A percentile compares a stretch with the other conserved stretches of the same genome.
These are phyloP conservation scores for Tyrophagus putrescentiae DNA, from an alignment of 1,140 invertebrate species.

Conservation along the genomic window DNA sequence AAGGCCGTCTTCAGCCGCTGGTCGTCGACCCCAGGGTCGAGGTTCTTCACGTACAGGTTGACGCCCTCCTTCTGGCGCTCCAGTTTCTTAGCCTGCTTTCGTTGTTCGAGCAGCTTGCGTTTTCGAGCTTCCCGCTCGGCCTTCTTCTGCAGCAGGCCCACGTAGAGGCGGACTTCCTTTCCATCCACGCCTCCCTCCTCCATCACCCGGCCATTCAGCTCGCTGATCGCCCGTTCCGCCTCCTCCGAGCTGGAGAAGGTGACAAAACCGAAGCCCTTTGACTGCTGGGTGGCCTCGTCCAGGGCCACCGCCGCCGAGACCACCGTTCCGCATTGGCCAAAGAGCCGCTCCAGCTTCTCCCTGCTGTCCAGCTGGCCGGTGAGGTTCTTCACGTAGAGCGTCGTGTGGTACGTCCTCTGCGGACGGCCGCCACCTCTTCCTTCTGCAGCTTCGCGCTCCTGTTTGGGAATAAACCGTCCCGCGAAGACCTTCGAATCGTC, in stretches of 20 bases:
- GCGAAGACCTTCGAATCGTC: no score
- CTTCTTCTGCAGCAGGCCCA: conserved; percentile 95
- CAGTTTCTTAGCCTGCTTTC: conserved; percentile 81
- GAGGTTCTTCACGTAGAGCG: conserved; percentile 97
- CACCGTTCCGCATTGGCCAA: conserved; percentile 83
- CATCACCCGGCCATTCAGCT: conserved; percentile 96
- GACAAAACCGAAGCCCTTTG: conserved; percentile 97
- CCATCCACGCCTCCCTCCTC: no score
- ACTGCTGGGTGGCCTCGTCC: conserved; percentile 50
- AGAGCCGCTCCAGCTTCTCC: conserved; percentile 84
- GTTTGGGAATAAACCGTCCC: no score
- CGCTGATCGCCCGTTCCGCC: conserved; percentile 96
- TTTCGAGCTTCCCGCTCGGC: conserved; percentile 90
- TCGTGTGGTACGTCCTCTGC: no score
- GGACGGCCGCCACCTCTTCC: conserved; percentile 91
- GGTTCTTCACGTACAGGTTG: conserved; percentile 95
- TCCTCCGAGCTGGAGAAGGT: conserved; percentile 95
- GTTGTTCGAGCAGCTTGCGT: conserved; percentile 84
- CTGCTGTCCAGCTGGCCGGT: conserved; percentile 94
- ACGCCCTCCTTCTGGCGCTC: conserved; percentile 84
- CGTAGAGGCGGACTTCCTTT: conserved; percentile 60
- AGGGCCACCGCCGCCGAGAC: conserved; percentile 94
- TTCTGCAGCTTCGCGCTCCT: conserved; percentile 93
- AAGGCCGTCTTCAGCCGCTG: conserved; percentile 87
- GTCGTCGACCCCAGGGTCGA: conserved; percentile 94